These are phyloP conservation scores for Ptyas mucosa DNA, from an alignment of 2,113 vertebrate genomes.

Conservation along the genomic window DNA sequence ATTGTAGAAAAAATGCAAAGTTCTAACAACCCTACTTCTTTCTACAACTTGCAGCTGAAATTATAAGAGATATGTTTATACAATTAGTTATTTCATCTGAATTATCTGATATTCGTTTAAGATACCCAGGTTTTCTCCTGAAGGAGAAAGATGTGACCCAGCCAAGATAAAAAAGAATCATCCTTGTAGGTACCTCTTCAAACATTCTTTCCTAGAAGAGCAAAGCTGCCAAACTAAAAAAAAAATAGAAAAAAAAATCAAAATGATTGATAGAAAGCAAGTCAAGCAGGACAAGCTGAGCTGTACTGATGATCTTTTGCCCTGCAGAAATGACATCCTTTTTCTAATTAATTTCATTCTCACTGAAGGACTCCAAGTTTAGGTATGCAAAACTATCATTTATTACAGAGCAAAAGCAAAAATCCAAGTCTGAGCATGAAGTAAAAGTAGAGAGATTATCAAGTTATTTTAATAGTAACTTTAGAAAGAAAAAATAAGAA, in stretches of 20 bases:
- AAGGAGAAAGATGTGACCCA: background rate
- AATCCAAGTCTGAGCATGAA: background rate
- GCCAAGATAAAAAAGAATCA: background rate
- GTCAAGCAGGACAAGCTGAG: background rate
- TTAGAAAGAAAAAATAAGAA: background rate
- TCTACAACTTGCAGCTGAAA: background rate
- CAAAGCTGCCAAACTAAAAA: background rate
- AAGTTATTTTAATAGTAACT: background rate
- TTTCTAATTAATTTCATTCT: background rate
- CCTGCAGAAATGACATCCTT: background rate
- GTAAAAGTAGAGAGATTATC: background rate
- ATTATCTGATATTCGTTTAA: background rate
- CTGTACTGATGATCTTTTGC: background rate
- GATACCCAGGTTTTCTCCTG: background rate
- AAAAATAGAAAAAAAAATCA: background rate
- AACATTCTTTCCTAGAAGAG: background rate
- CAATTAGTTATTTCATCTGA: background rate
- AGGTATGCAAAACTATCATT: background rate
- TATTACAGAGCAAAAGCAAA: background rate
- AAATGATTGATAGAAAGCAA: background rate
- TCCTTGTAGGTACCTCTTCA: background rate
- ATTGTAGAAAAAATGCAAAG: background rate
- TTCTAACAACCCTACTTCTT: background rate
- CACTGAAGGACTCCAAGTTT: background rate
- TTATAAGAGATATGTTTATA: background rate